Evolutionary conservation across 2,888 invertebrate genomes (phyloP).

Genomic region (Aphodius granarius): DNA sequence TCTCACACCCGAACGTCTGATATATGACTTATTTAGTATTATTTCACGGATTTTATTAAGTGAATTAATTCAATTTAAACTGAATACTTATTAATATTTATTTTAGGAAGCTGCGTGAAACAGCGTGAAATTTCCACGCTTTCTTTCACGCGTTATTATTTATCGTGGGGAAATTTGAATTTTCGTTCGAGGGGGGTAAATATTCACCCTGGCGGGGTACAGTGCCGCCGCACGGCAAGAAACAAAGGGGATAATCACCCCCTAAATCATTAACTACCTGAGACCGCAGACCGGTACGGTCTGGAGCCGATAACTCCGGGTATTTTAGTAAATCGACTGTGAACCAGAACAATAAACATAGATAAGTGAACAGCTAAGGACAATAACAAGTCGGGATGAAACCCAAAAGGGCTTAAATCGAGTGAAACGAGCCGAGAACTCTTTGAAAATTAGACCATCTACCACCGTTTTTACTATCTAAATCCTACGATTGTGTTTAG

Average conservation of each 20-base stretch:
- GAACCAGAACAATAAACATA: background rate
- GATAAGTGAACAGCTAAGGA: background rate
- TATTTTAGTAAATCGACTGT: background rate
- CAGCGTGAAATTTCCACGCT: background rate
- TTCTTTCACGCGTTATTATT: background rate
- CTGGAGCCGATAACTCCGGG: background rate
- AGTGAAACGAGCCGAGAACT: background rate
- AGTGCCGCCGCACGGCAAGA: background rate
- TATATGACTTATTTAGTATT: background rate
- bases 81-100: background rate
- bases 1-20: constrained; percentile 1
- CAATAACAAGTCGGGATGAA: background rate
- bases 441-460: background rate
- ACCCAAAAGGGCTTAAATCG: background rate
- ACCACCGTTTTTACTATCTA: background rate
- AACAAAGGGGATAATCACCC: background rate
- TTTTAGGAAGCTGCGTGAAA: background rate
- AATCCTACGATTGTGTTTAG: background rate
- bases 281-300: background rate
- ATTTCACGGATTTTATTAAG: background rate
- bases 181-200: background rate
- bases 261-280: background rate
- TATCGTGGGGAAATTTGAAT: background rate
- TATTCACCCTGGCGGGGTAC: background rate
- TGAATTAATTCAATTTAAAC: background rate